Base-by-base conservation (phyloP, 1,140 invertebrate genomes). In the Elymnias hypermnestra region DNA sequence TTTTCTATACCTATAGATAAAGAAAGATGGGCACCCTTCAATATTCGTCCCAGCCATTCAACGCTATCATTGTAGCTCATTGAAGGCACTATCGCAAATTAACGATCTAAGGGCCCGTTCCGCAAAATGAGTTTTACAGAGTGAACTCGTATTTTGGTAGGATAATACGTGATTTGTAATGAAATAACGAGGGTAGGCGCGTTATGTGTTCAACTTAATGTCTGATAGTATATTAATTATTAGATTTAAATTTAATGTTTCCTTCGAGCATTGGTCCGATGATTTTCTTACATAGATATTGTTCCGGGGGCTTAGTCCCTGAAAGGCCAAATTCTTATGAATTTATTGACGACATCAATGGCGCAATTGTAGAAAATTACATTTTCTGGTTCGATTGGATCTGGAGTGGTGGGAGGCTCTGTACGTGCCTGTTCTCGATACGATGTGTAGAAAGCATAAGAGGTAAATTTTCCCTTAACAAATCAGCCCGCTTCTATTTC, bases 41-140 rank as follows among this genome's bases (percentile, higher is more conserved):
- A 38, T 62, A 58, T 59, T 64, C 46, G 53, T 22, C 46, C 57
- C 60, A 55, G 55, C 57, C 63, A 60, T 69, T 54, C 47, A 44
- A 18, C 40, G 52, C 63, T 61, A 65, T 68, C 70, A 55, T 62
- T 59, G 60, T 57, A 42, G 43, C 45, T 54, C 52, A 48, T 48
- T 48, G 44, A 43, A 56, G 53, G 57, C 63, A 62, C 60, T 68
- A 75, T 72, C 63, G 55, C 59, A 68, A 75, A 70, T 74, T 70
- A 72, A 67, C 59, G 53, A 65, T 65, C 63, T 57, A 43, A 52
- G 57, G 54, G 60, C 53, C 53, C 49, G 54, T 64, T 55, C 42
- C 48, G 19, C 40, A 47, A 47, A 60, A 61, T 61, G 57, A 61
- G 51, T 54, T 61, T 55, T 49, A 57, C 33, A 59, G 53, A 56